These are phyloP conservation scores for Pocillopora damicornis DNA, from an alignment of 64 coral and sea anemone genomes.

Conservation along the genomic window DNA sequence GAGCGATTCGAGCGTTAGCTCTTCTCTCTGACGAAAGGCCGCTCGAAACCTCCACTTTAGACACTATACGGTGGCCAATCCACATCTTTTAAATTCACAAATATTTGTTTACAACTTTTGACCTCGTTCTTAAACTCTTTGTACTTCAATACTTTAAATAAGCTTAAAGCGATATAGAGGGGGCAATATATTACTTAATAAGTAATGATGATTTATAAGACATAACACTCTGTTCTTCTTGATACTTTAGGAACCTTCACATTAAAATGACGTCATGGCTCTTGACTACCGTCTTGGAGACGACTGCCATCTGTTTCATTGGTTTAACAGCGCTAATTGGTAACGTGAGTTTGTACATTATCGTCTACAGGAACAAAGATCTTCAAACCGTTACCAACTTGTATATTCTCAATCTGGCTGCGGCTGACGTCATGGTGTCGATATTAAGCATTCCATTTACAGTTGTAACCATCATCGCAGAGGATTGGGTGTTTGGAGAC, in stretches of 20 bases:
- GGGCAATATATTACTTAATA: too few relatives aligned
- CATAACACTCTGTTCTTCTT: too few relatives aligned
- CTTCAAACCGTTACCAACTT: conserved; percentile 52
- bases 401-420: conserved; percentile 56
- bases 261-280: neutral
- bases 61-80: too few relatives aligned
- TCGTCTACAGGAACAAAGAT: conserved; percentile 13
- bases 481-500: conserved; percentile 41
- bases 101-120: too few relatives aligned
- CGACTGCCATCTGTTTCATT: neutral
- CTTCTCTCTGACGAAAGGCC: too few relatives aligned
- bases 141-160: too few relatives aligned
- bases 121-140: too few relatives aligned
- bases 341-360: conserved; percentile 19
- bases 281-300: neutral
- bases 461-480: conserved; percentile 24
- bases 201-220: too few relatives aligned
- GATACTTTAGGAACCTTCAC: neutral
- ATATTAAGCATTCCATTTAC: conserved; percentile 64
- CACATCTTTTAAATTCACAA: too few relatives aligned
- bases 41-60: too few relatives aligned
- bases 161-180: too few relatives aligned
- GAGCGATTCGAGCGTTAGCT: too few relatives aligned
- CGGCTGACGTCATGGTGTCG: conserved; percentile 61
- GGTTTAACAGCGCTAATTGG: neutral